Evolutionary conservation across 2,113 vertebrate genomes (phyloP), one percentile per base, ranked within the genome.

Genomic region (Ellobius talpinus): DNA sequence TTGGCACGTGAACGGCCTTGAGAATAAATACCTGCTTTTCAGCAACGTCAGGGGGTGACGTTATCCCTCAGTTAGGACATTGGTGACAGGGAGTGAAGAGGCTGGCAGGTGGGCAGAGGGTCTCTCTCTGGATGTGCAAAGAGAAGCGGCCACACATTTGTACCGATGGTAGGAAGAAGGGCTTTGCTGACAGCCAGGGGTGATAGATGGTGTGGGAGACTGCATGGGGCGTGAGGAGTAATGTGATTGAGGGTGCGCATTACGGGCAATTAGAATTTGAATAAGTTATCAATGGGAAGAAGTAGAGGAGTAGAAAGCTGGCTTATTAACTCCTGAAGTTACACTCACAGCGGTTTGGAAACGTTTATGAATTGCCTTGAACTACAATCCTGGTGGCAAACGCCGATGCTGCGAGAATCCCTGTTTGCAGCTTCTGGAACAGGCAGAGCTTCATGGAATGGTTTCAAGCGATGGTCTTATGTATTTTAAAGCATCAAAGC

Each of bases 321-420:
- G 95, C 98, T 98, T 98, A 98, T 98, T 98, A 98, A 98, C 97
- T 91, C 97, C 96, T 93, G 95, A 98, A 98, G 98, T 98, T 98
- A 97, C 31, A 50, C 97, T 98, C 94, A 39, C 94, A 95, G 91
- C 52, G 29, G 96, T 98, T 97, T 94, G 78, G 96, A 97, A 97
- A 98, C 97, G 91, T 98, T 98, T 98, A 97, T 98, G 72, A 97
- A 96, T 97, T 97, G 96, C 97, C 95, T 12, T 98, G 98, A 98
- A 96, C 98, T 98, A 96, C 16, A 85, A 73, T 96, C 90, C 78
- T 0, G 1, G 50, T 97, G 97, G 98, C 97, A 97, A 97, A 98
- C 94, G 95, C 26, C 0, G 1, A 77, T 82, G 66, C 87, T 2
- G n/a, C n/a, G 76, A 98, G 96, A 98, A 97, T 97, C 97, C 96